These are phyloP conservation scores for Apistogramma diplotaenia DNA, from an alignment of 2,113 vertebrate genomes.

Conservation along the genomic window DNA sequence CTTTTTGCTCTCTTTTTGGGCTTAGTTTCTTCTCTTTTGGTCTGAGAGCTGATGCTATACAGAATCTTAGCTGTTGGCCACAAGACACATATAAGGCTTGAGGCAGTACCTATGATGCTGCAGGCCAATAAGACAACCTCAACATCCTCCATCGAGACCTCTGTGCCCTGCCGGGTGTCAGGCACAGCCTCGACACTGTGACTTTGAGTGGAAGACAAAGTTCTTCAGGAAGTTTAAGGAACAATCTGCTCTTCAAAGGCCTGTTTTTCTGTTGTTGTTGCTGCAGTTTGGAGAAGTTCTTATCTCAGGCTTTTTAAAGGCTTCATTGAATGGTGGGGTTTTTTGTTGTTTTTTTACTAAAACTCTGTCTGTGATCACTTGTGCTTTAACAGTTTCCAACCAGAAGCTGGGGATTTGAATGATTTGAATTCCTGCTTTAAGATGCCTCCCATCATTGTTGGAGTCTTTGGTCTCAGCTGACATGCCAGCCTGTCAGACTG, in stretches of 20 bases:
- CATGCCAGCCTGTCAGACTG: background rate
- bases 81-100: background rate
- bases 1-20: background rate
- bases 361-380: background rate
- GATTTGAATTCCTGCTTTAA: background rate
- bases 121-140: background rate
- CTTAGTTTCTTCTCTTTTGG: background rate
- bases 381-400: background rate
- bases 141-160: background rate
- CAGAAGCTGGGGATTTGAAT: background rate
- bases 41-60: background rate
- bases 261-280: background rate
- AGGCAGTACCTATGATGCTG: background rate
- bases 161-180: background rate
- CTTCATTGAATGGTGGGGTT: fast-evolving
- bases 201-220: background rate
- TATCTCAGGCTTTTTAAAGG: background rate
- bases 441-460: background rate
- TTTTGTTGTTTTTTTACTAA: background rate
- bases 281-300: background rate
- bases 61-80: background rate
- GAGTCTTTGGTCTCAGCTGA: background rate
- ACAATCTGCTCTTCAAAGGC: background rate
- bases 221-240: background rate
- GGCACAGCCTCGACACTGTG: background rate